A percentile compares a stretch with the other conserved stretches of the same genome.
These are phyloP conservation scores for Drosophila buzzatii DNA, from an alignment of 2,888 invertebrate species.

Conservation along the genomic window DNA sequence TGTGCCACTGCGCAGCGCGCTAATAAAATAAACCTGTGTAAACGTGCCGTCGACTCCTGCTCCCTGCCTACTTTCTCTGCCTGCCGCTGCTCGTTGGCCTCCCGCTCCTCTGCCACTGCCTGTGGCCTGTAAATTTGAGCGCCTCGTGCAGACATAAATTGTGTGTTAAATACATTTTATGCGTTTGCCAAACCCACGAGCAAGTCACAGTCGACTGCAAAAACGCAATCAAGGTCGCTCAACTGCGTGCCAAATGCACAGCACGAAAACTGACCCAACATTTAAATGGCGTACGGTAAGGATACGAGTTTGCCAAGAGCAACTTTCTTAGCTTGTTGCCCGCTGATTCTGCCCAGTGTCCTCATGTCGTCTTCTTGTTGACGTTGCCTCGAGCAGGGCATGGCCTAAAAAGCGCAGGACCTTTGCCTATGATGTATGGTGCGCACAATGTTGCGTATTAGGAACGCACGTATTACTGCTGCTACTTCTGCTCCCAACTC, in stretches of 20 bases:
- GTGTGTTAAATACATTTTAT: constrained; percentile 82
- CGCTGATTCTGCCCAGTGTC: background rate
- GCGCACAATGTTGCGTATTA: constrained; percentile 75
- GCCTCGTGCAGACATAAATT: constrained; percentile 78
- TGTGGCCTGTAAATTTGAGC: constrained; percentile 76
- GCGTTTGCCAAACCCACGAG: constrained; percentile 54
- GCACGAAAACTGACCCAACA: background rate
- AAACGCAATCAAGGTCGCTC: constrained; percentile 75
- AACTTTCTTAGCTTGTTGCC: background rate
- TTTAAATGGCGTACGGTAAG: background rate
- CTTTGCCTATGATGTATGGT: constrained; percentile 66
- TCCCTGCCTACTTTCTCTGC: too few relatives aligned
- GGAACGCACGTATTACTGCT: constrained; percentile 71
- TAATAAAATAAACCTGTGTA: constrained; percentile 77
- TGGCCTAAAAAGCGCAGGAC: constrained; percentile 28
- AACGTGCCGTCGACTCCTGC: constrained; percentile 32
- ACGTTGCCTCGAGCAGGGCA: constrained; percentile 51
- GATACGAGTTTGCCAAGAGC: background rate
- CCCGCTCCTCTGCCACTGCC: constrained; percentile 25
- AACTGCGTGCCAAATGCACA: background rate
- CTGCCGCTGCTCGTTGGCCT: background rate
- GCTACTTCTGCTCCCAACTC: constrained; percentile 3
- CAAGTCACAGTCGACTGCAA: constrained; percentile 73
- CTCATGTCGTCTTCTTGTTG: constrained; percentile 44
- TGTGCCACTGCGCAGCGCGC: constrained; percentile 38